Conservation (phyloP, 2,888 invertebrate genomes). For the Polydrusus cervinus region DNA sequence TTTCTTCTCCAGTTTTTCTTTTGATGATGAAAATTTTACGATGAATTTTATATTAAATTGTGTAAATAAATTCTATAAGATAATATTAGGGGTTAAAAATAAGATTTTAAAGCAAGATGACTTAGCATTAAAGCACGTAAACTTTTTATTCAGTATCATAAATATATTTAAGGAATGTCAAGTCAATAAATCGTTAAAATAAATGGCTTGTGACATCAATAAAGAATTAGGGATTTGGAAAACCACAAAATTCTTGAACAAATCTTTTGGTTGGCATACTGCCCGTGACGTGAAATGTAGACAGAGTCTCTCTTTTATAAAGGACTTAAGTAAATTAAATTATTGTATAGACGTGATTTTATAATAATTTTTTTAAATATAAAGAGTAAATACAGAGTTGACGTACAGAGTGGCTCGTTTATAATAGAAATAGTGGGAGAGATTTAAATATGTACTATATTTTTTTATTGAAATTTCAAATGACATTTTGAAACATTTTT, state of each 20-base stretch:
- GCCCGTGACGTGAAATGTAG: constrained; percentile 27
- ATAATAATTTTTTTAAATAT: no score
- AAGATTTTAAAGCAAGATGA: background rate
- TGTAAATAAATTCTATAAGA: background rate
- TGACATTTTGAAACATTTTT: no score
- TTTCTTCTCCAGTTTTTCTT: no score
- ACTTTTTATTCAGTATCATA: constrained; percentile 25
- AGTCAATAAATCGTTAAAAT: constrained; percentile 32
- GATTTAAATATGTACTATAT: no score
- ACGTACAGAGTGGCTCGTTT: no score
- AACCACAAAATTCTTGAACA: constrained; percentile 36
- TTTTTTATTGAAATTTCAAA: no score
- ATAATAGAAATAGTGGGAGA: no score
- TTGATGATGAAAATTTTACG: no score
- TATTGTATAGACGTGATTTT: background rate
- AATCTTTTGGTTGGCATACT: constrained; percentile 29
- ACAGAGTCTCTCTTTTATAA: background rate
- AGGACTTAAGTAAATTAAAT: background rate
- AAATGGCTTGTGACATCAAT: constrained; percentile 38
- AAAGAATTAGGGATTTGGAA: constrained; percentile 25
- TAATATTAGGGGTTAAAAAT: background rate
- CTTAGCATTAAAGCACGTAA: background rate
- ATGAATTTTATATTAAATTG: no score
- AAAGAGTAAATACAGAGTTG: no score
- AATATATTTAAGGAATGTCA: constrained; percentile 15